Evolutionary conservation across 2,797 vertebrate species (phyloP), one percentile per base, ranked within the genome.

Genomic region (Fundulus diaphanus): DNA sequence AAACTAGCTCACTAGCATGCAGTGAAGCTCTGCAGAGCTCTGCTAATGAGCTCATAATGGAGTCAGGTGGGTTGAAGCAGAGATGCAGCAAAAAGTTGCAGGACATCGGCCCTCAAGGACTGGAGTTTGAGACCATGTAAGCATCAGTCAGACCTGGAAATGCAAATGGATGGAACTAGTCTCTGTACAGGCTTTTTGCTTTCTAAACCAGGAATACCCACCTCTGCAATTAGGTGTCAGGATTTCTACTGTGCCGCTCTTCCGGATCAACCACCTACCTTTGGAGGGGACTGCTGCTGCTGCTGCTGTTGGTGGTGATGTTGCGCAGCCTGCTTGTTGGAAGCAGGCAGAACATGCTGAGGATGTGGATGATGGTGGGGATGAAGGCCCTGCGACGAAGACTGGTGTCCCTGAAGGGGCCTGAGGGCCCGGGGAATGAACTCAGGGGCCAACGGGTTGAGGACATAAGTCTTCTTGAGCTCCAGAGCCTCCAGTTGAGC

Each of bases 401-500:
- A 82, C 78, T 92, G 94, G 81, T 93, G 93, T 3, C 89, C 92
- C 69, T 91, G 94, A 75, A 93, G 44, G 9, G 93, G 90, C 76
- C 98, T 93, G 49, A 99, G 95, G 51, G 98, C 98, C n/a, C 98
- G 96, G 0, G 98, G 98, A 89, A 99, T 98, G 92, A 99, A 99
- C 86, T 99, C 98, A 0, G 98, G 98, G 69, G 98, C 98, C 92
- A 99, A 89, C 0, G 98, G 98, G 89, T 99, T 99, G 90, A 99
- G 93, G 82, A 99, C 98, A 0, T 99, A 99, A 1, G 98, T 99
- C 95, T 99, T 99, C 96, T 99, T 99, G 61, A 99, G 94, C 94
- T 99, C 98, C 88, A 99, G 93, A 86, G 98, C 98, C 91, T 99
- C 98, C 87, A 99, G 92, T 93, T 99, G 98, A 90, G 97, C 95